Base-by-base conservation (phyloP, 2,797 vertebrate genomes). In the Hylomyscus alleni region DNA sequence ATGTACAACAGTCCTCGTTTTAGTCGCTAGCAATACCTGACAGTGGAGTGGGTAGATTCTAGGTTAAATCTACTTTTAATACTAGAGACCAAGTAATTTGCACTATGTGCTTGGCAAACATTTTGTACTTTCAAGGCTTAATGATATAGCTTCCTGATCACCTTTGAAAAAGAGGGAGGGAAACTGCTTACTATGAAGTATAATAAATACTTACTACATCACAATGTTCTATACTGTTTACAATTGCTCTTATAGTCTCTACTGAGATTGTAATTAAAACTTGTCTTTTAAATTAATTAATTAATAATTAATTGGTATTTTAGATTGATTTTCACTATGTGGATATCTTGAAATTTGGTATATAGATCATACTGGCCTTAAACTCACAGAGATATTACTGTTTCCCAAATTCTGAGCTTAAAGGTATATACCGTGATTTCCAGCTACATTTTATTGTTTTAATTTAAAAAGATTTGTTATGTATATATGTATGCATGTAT, bases 201-300 rank as follows among this genome's bases (percentile, higher is more conserved):
- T 80, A 34, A 72, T 90, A 60, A 85, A 85, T 88, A 77, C n/a
- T 29, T 47, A 95, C 20, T 12, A 40, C 24, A 60, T 20, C 52
- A 72, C 13, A 54, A 67, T 87, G 47, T 76, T 92, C 47, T 91
- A 20, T 29, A 67, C 6, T 47, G 15, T 26, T 72, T 72, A 22
- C 14, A 85, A 86, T 58, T 17, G 73, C n/a, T 44, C 14, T 75
- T 20, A 94, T 94, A 14, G 72, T 85, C 1, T 52, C 56, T 90
- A 84, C 9, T 62, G 24, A 89, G 34, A 86, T 19, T 73, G 6
- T 10, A 40, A 56, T 50, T 93, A 93, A 93, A 60, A 82, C 37
- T 96, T 97, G 93, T 93, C n/a, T 95, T 97, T 97, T 89, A 67
- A 95, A 2, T 80, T 80, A 34, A 19, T n/a, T n/a, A 44, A 75